A percentile compares a stretch with the other conserved stretches of the same genome.
These are phyloP conservation scores for Gari tellinella DNA, from an alignment of 2,888 invertebrate genomes.

Conservation along the genomic window DNA sequence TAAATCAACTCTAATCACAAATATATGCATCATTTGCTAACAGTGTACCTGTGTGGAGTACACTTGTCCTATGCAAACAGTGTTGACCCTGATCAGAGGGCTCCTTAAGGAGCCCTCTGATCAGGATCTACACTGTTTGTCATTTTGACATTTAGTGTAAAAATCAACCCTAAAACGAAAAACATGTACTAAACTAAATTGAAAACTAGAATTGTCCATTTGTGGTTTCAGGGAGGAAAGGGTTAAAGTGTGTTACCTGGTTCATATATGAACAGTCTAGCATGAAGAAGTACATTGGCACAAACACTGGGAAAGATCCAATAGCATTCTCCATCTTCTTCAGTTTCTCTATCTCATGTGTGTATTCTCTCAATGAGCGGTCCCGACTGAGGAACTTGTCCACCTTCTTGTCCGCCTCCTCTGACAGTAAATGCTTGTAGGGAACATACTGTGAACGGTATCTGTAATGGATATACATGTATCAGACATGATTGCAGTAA, in stretches of 20 bases:
- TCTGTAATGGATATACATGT: slow-evolving; percentile 62
- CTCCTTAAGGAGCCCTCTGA: too few species aligned
- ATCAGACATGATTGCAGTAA: too few species aligned
- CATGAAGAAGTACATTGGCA: slow-evolving; percentile 83
- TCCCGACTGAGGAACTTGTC: slow-evolving; percentile 80
- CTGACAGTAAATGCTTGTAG: slow-evolving; percentile 78
- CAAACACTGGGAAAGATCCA: slow-evolving; percentile 79
- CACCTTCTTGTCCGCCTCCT: slow-evolving; percentile 75
- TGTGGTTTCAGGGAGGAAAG: too few species aligned
- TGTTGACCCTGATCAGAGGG: too few species aligned
- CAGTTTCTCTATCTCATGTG: slow-evolving; percentile 79
- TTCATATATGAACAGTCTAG: slow-evolving; percentile 81
- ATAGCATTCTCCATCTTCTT: slow-evolving; percentile 79
- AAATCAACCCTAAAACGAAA: too few species aligned
- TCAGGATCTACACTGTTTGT: neutral
- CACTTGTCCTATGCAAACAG: too few species aligned
- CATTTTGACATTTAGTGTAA: too few species aligned
- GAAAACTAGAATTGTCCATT: too few species aligned
- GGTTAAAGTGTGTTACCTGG: slow-evolving; percentile 75
- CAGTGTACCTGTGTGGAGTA: too few species aligned
- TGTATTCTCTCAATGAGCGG: slow-evolving; percentile 79
- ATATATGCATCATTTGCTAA: too few species aligned
- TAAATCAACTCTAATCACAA: too few species aligned
- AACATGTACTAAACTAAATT: too few species aligned
- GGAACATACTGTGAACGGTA: slow-evolving; percentile 80